Percentiles rank a stretch among this genome's conserved stretches.
phyloP scores from a whole-genome alignment of 92 coral and sea anemone genomes.

The Palythoa grandiflora region DNA sequence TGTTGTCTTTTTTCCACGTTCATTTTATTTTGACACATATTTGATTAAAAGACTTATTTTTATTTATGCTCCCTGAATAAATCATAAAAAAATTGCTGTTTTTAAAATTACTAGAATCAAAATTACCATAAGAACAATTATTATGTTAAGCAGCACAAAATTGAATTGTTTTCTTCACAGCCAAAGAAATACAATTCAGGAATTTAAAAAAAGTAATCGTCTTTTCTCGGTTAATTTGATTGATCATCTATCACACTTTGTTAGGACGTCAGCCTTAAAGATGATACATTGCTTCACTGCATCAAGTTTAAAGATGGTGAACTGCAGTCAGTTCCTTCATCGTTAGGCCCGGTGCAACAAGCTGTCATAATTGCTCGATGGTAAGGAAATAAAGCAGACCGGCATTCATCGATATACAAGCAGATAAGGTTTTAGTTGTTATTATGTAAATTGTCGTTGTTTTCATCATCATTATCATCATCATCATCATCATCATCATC shows the following conservation, averaged over 20 bases:
- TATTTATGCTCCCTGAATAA: no score
- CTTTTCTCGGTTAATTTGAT: not conserved
- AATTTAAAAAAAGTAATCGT: not conserved
- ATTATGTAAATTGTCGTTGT: no score
- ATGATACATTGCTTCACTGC: conserved; percentile 81
- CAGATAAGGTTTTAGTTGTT: not conserved
- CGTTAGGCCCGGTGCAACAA: conserved; percentile 63
- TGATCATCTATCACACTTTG: not conserved
- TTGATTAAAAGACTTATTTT: no score
- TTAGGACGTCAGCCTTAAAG: conserved; percentile 85
- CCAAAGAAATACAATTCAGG: not conserved
- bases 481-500: no score
- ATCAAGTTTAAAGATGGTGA: conserved; percentile 73
- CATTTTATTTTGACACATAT: no score
- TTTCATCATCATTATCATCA: no score
- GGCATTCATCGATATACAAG: not conserved
- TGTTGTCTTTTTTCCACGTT: no score
- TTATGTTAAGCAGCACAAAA: no score
- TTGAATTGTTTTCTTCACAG: no score
- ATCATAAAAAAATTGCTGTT: no score
- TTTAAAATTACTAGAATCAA: no score
- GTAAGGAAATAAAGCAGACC: conserved; percentile 5
- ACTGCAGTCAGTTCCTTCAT: conserved; percentile 19
- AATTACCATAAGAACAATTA: no score
- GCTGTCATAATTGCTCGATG: conserved; percentile 74